Evolutionary conservation across 1,140 invertebrate genomes (phyloP).

Genomic region (Odontomachus brunneus): DNA sequence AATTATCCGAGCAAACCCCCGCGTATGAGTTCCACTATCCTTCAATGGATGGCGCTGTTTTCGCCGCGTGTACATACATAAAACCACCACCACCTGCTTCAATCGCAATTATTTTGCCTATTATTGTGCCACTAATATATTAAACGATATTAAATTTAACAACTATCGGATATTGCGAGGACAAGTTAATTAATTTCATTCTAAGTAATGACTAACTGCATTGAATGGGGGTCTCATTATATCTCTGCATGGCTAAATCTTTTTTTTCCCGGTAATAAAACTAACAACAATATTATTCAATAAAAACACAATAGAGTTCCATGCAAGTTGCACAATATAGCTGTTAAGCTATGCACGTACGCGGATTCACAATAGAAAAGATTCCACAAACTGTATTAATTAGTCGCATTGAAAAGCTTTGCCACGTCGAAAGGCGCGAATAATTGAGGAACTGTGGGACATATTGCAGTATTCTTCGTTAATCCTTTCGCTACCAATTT

Average conservation of each 20-base stretch:
- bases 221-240: not conserved
- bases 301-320: not conserved
- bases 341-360: not conserved
- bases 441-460: too few relatives aligned
- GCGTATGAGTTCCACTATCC: not conserved
- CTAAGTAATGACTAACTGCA: not conserved
- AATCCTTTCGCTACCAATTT: too few relatives aligned
- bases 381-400: not conserved
- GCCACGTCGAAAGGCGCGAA: not conserved
- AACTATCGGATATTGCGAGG: not conserved
- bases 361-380: not conserved
- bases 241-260: too few relatives aligned
- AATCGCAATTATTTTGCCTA: not conserved
- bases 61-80: too few relatives aligned
- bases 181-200: not conserved
- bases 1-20: conserved; percentile 7
- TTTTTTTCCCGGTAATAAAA: not conserved
- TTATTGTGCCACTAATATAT: not conserved
- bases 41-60: conserved; percentile 20
- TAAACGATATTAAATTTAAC: not conserved
- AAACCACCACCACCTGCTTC: not conserved
- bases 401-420: not conserved
- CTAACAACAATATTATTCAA: not conserved
- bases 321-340: not conserved
- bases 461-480: too few relatives aligned